Evolutionary conservation across 2,888 invertebrate species (phyloP), one percentile per base, ranked within the genome.

Genomic region (Tipula helvola): DNA sequence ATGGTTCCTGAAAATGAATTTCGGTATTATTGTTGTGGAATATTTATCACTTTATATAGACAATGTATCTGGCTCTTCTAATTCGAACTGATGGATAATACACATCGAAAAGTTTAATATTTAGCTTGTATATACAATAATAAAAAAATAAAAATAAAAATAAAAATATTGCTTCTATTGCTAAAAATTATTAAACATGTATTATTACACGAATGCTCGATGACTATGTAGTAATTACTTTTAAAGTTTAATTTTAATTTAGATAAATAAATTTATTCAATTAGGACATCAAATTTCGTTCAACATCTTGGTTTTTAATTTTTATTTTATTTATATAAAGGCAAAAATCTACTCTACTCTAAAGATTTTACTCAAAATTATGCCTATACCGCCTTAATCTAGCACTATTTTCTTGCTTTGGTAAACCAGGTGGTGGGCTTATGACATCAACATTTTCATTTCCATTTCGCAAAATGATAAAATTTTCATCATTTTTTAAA

Each of bases 401-500:
- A 86, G 91, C 91, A 88, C 90, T 91, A 88, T 91, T 91, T 89
- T 91, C 91, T 85, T 90, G 89, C 89, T 91, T 90, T 2, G 91
- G 91, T 86, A 90, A 90, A 87, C 91, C 91, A 13, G 91, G 91
- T 3, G 91, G 91, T 39, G 91, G 91, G 52, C 90, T 91, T 86
- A 91, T 91, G 87, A 90, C 90, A 88, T 89, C 90, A 83, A 89
- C 89, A 87, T 10, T 47, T 36, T 36, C 52, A 86, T 16, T 86
- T n/a, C 44, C 47, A 8, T 12, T 71, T 42, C 42, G 28, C 16
- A 86, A 47, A 83, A 71, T 42, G n/a, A 42, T 13, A 42, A 71
- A 41, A 47, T 86, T 41, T 42, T 47, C 83, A 83, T 44, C 42
- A 41, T 47, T 42, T 83, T 83, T 83, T 44, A 83, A 44, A 36